phyloP scores from a whole-genome alignment of 2,888 invertebrate genomes.

The Adelognathus sp. region DNA sequence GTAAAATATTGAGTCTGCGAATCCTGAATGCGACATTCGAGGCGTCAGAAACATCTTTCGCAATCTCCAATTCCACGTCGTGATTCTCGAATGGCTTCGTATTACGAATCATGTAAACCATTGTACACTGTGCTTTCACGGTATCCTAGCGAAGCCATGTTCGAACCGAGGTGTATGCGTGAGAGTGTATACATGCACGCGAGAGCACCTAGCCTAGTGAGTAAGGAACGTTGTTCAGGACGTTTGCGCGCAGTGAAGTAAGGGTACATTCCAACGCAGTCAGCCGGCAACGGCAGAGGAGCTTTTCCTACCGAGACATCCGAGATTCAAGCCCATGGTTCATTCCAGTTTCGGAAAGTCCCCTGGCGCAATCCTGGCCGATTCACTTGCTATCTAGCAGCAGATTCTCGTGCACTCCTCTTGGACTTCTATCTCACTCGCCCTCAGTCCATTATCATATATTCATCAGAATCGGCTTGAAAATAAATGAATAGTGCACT shows the following conservation, averaged over 20 bases:
- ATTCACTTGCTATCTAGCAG: neutral
- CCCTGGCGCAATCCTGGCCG: neutral
- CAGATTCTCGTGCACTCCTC: neutral
- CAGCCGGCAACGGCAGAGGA: neutral
- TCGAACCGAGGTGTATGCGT: neutral
- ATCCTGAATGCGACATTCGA: no score
- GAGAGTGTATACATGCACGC: neutral
- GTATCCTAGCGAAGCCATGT: neutral
- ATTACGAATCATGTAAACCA: no score
- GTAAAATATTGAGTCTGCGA: no score
- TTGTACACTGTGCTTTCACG: neutral
- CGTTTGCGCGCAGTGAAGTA: neutral
- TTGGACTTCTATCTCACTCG: no score
- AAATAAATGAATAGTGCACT: no score
- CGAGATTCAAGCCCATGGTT: constrained; percentile 15
- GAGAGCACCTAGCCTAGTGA: neutral
- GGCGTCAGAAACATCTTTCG: no score
- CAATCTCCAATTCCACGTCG: no score
- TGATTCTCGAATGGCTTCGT: no score
- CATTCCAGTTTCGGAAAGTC: neutral
- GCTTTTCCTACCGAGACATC: neutral
- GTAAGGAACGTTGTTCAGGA: constrained; percentile 11
- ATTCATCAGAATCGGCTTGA: no score
- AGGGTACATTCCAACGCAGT: constrained; percentile 14
- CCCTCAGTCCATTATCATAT: no score